Percentiles rank a stretch among this genome's conserved stretches.
These are phyloP conservation scores for Dugesia japonica DNA, from an alignment of 2,888 invertebrate genomes.

Conservation along the genomic window DNA sequence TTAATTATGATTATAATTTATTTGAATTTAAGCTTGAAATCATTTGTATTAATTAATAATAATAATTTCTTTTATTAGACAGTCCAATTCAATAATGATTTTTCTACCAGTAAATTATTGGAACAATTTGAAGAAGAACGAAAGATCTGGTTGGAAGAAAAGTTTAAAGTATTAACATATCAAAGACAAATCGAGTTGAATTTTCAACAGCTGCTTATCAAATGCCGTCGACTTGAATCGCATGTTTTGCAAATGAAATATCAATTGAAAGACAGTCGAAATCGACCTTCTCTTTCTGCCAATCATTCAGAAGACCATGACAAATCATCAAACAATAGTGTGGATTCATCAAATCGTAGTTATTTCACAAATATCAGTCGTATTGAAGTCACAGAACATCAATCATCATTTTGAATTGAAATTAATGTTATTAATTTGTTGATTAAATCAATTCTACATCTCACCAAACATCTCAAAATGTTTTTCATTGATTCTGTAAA, in stretches of 20 bases:
- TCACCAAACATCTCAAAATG: too few species aligned
- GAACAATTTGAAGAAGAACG: conserved; percentile 9
- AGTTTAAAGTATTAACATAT: background rate
- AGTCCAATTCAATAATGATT: background rate
- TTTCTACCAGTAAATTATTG: background rate
- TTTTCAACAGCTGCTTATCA: background rate
- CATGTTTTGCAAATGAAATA: background rate
- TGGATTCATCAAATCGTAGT: background rate
- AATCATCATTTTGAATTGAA: background rate
- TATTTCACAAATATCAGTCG: conserved; percentile 7
- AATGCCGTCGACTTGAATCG: background rate
- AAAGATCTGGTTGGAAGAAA: conserved; percentile 3
- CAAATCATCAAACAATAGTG: background rate
- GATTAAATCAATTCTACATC: too few species aligned
- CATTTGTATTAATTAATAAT: too few species aligned
- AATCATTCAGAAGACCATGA: conserved; percentile 6
- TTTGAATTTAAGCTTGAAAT: too few species aligned
- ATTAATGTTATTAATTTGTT: background rate
- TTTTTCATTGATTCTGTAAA: too few species aligned
- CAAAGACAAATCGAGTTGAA: background rate
- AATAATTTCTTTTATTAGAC: background rate
- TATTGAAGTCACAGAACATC: conserved; percentile 2
- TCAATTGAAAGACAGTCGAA: background rate
- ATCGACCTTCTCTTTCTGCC: background rate
- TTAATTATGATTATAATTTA: too few species aligned